Evolutionary conservation across 1,140 invertebrate species (phyloP).

Genomic region (Ceratina calcarata): DNA sequence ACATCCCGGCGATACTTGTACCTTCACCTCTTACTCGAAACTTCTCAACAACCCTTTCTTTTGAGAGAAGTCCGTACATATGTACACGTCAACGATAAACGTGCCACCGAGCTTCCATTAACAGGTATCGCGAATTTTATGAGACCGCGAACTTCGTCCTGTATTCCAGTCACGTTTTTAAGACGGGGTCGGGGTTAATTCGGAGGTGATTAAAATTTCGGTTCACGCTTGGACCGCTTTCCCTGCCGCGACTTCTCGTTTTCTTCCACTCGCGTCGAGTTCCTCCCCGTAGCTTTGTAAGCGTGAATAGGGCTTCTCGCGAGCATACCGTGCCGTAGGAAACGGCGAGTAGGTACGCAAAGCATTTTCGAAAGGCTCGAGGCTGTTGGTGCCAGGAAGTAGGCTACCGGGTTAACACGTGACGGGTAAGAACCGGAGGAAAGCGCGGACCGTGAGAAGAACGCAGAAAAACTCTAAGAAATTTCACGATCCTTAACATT

Average conservation of each 20-base stretch:
- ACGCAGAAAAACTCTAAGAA: slow-evolving; percentile 44
- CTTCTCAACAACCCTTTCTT: not conserved
- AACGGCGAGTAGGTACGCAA: slow-evolving; percentile 53
- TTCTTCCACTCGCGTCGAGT: not conserved
- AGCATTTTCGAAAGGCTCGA: slow-evolving; percentile 76
- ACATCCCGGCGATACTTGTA: not conserved
- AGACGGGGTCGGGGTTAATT: not conserved
- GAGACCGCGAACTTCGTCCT: not conserved
- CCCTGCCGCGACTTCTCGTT: not conserved
- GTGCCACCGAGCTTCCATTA: not conserved
- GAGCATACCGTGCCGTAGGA: slow-evolving; percentile 18
- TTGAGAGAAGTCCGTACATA: no score
- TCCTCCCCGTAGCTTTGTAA: slow-evolving; percentile 20
- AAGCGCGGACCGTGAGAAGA: slow-evolving; percentile 13
- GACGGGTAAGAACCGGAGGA: slow-evolving; percentile 9
- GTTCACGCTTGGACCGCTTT: not conserved
- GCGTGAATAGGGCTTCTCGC: slow-evolving; percentile 43
- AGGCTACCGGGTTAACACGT: slow-evolving; percentile 73
- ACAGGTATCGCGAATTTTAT: not conserved
- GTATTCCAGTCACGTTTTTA: not conserved
- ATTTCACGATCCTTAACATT: slow-evolving; percentile 12
- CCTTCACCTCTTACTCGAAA: not conserved
- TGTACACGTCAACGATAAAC: no score
- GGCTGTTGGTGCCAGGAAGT: slow-evolving; percentile 66
- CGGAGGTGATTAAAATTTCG: not conserved